A percentile compares a stretch with the other conserved stretches of the same genome.
phyloP scores from a whole-genome alignment of 2,888 invertebrate species.

The Oligia fasciuncula region DNA sequence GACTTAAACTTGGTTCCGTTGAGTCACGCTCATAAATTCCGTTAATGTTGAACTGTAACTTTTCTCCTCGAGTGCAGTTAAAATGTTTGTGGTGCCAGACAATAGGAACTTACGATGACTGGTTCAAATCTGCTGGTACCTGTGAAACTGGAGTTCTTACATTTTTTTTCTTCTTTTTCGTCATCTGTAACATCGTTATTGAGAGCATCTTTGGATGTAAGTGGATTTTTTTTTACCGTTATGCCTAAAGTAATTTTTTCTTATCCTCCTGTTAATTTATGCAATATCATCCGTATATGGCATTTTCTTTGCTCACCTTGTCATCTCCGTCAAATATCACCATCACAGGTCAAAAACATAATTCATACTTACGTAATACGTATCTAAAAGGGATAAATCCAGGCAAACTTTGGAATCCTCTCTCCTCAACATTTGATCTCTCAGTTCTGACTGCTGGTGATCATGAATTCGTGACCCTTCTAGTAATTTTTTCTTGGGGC shows the following conservation, averaged over 20 bases:
- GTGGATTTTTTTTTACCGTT: background rate
- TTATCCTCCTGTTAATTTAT: background rate
- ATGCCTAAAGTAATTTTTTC: background rate
- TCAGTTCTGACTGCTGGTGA: background rate
- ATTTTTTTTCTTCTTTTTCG: conserved; percentile 12
- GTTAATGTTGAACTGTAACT: conserved; percentile 53
- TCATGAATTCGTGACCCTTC: background rate
- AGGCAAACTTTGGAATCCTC: background rate
- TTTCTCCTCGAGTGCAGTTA: conserved; percentile 56
- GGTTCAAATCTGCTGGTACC: conserved; percentile 16
- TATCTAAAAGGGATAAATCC: background rate
- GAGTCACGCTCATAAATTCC: conserved; percentile 58
- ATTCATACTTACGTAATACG: background rate
- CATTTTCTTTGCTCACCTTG: background rate
- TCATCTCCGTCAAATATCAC: background rate
- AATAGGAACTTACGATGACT: conserved; percentile 49
- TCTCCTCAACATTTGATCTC: background rate
- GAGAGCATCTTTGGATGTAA: background rate
- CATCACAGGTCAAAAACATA: background rate
- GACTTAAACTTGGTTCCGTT: conserved; percentile 46
- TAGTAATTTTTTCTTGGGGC: too few relatives aligned
- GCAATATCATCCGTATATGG: background rate
- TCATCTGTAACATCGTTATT: background rate
- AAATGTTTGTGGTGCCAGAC: conserved; percentile 47
- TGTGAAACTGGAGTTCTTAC: background rate